A percentile compares a stretch with the other conserved stretches of the same genome.
phyloP scores from a whole-genome alignment of 2,113 vertebrate genomes.

The Rhinopomastus cyanomelas region DNA sequence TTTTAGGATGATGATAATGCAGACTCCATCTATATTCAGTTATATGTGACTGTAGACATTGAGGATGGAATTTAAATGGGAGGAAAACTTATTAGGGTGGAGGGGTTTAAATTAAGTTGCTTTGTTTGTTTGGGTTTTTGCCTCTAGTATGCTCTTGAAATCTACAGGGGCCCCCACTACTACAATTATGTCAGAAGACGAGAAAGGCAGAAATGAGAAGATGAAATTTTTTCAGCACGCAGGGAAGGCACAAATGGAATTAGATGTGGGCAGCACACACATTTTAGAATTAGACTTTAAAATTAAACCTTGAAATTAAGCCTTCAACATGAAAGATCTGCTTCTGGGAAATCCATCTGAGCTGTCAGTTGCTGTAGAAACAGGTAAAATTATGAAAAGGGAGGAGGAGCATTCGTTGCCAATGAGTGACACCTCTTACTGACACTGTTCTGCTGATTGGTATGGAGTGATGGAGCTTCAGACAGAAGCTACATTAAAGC shows the following conservation, averaged over 20 bases:
- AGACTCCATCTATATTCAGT: background rate
- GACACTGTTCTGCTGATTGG: background rate
- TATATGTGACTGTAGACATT: background rate
- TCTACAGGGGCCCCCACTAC: background rate
- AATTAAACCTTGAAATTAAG: slow-evolving; percentile 55
- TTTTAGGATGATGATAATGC: background rate
- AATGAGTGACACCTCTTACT: background rate
- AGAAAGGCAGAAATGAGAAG: background rate
- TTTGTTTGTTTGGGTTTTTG: background rate
- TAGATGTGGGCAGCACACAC: background rate
- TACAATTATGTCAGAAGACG: slow-evolving; percentile 35
- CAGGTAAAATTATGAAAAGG: slow-evolving; percentile 15
- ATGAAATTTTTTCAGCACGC: background rate
- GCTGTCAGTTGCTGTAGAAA: slow-evolving; percentile 35
- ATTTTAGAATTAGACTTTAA: slow-evolving; percentile 52
- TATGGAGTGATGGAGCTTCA: background rate
- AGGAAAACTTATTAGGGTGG: background rate
- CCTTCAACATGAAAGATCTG: background rate
- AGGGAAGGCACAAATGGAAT: slow-evolving; percentile 48
- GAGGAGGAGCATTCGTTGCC: background rate
- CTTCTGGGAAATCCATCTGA: slow-evolving; percentile 42
- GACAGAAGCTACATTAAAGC: background rate
- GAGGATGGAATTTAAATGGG: background rate
- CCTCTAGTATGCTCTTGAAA: background rate
- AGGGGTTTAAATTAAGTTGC: background rate